Evolutionary conservation across 2,797 vertebrate genomes (phyloP).

Genomic region (Onychomys leucogaster): DNA sequence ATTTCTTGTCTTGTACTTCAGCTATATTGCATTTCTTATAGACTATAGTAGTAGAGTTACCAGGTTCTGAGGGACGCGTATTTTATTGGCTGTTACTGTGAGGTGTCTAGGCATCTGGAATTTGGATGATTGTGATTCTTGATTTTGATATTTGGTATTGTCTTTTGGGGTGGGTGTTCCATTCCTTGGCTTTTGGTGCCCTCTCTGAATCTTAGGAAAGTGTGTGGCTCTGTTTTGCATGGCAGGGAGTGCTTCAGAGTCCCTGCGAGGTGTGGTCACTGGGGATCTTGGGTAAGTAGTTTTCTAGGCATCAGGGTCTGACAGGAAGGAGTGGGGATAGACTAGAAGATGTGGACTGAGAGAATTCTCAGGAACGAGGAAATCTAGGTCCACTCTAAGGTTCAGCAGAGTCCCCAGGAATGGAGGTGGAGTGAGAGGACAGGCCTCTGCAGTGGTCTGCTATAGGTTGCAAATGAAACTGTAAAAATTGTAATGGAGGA

Average conservation of each 20-base stretch:
- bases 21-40: not conserved
- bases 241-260: not conserved
- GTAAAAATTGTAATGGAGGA: not conserved
- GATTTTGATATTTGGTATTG: not conserved
- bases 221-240: not conserved
- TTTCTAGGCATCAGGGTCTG: not conserved
- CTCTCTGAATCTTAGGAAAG: not conserved
- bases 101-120: not conserved
- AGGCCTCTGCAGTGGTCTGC: not conserved
- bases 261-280: not conserved
- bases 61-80: not conserved
- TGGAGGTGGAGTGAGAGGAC: too few species aligned
- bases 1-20: not conserved
- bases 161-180: not conserved
- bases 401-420: not conserved
- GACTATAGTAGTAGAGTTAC: not conserved
- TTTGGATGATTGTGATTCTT: not conserved
- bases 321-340: not conserved
- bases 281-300: not conserved
- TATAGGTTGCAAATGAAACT: not conserved
- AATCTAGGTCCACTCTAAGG: too few species aligned
- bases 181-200: not conserved
- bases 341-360: not conserved
- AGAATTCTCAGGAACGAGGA: not conserved
- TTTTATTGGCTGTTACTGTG: not conserved